These are phyloP conservation scores for Sycobia sp. DNA, from an alignment of 1,140 invertebrate genomes.

Conservation along the genomic window DNA sequence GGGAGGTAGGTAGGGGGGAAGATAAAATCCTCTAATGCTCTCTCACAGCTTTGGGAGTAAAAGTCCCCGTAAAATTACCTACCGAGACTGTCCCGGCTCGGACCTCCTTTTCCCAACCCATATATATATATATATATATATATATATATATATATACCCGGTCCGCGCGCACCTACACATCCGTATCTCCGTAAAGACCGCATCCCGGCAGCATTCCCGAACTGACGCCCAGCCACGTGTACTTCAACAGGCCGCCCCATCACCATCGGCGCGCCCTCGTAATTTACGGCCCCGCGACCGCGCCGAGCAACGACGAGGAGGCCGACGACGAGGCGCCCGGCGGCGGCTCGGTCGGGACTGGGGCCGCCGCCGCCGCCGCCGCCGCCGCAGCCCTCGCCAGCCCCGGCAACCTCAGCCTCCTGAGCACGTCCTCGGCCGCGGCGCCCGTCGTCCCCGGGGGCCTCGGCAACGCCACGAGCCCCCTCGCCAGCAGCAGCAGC, in stretches of 20 bases:
- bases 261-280: conserved; percentile 54
- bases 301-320: background rate
- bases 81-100: no score
- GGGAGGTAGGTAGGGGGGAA: no score
- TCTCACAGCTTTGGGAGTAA: no score
- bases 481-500: background rate
- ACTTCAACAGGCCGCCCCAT: conserved; percentile 12
- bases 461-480: background rate
- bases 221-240: no score
- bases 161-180: no score
- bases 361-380: background rate
- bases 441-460: background rate
- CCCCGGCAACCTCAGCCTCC: background rate
- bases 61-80: no score
- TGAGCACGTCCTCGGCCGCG: background rate
- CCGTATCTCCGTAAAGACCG: no score
- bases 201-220: no score
- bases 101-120: no score
- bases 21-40: no score
- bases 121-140: no score
- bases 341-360: conserved; percentile 13
- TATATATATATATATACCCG: no score
- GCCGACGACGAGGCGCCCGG: background rate
- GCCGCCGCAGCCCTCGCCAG: background rate
- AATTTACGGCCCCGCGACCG: conserved; percentile 49